Conservation (phyloP, 2,797 vertebrate species). For the Lithobates sylvaticus region DNA sequence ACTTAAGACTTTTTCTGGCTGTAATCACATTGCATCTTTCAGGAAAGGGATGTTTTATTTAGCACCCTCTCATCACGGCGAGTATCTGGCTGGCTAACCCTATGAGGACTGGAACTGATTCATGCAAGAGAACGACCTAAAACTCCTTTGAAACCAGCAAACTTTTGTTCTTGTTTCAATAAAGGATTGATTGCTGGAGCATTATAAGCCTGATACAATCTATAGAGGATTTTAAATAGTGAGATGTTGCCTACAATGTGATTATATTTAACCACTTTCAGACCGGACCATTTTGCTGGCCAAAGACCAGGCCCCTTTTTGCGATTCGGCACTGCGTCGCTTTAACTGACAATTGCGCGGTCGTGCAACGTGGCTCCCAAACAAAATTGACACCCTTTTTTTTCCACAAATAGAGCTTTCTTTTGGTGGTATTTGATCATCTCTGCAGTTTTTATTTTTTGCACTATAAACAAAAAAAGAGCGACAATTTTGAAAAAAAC, state of each 20-base stretch:
- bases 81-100: constrained; percentile 54
- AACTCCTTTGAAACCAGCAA: neutral
- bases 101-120: constrained; percentile 48
- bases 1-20: neutral
- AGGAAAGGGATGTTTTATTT: constrained; percentile 60
- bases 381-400: too few relatives aligned
- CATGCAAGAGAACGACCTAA: constrained; percentile 9
- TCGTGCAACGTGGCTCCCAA: too few relatives aligned
- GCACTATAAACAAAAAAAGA: too few relatives aligned
- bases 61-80: constrained; percentile 45
- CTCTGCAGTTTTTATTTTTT: too few relatives aligned
- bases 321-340: too few relatives aligned
- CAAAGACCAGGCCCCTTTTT: too few relatives aligned
- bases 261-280: too few relatives aligned
- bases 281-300: too few relatives aligned
- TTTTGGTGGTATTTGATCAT: too few relatives aligned
- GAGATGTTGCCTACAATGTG: neutral
- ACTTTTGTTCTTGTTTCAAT: neutral
- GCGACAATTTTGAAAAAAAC: too few relatives aligned
- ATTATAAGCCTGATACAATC: neutral
- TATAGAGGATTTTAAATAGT: neutral
- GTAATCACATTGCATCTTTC: constrained; percentile 29
- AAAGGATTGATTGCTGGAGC: neutral
- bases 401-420: too few relatives aligned
- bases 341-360: too few relatives aligned